Conservation (phyloP, 2,888 invertebrate species). For the Alloscopus bannaensis region DNA sequence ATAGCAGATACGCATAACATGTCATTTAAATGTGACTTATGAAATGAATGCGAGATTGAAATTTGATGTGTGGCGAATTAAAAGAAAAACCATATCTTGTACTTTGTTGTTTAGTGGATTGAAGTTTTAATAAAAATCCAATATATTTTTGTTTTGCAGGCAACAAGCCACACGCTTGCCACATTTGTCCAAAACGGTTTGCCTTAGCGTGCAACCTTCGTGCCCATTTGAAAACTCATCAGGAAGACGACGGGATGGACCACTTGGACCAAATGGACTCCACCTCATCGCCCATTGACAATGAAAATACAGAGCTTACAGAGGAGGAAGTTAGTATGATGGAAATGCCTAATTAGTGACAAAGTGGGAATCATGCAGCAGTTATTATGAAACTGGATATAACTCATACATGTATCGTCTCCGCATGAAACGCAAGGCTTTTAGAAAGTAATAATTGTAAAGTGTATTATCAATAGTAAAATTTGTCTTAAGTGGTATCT, state of each 20-base stretch:
- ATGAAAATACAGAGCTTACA: conserved; percentile 45
- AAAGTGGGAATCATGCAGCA: background rate
- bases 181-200: conserved; percentile 83
- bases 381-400: no score
- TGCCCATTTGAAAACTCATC: conserved; percentile 85
- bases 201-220: conserved; percentile 84
- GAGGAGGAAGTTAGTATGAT: conserved; percentile 40
- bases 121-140: no score
- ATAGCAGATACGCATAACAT: no score
- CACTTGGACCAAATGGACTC: conserved; percentile 49
- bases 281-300: conserved; percentile 41
- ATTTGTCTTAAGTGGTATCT: no score
- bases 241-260: conserved; percentile 77
- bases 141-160: conserved; percentile 78
- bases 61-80: no score
- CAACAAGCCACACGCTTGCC: conserved; percentile 84
- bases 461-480: no score
- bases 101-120: conserved; percentile 65
- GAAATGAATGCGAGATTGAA: no score
- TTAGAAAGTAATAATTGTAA: no score
- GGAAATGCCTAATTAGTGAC: conserved; percentile 19
- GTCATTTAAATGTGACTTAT: no score
- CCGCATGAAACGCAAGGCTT: no score
- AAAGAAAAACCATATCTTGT: no score
- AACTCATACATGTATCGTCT: no score